Conservation (phyloP, 2,888 invertebrate genomes). For the Pachycephus smyrnensis region DNA sequence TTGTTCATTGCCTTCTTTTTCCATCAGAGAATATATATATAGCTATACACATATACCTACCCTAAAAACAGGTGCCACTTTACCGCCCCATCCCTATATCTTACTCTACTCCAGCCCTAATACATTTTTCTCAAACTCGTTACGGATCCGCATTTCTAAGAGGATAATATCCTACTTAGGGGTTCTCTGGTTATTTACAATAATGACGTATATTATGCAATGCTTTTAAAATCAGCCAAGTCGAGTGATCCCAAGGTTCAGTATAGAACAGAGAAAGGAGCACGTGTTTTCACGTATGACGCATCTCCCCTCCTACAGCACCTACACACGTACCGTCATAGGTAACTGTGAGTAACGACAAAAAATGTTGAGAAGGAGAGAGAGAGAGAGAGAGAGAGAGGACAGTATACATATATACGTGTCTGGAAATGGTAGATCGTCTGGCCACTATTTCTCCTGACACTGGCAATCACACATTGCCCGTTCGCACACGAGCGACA, state of each 20-base stretch:
- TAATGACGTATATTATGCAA: background rate
- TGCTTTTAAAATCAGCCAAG: background rate
- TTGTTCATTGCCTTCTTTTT: background rate
- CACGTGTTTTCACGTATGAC: conserved; percentile 16
- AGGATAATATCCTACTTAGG: background rate
- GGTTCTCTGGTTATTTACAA: background rate
- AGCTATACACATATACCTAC: background rate
- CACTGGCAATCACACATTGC: background rate
- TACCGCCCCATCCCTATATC: background rate
- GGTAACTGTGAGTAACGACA: background rate
- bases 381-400: background rate
- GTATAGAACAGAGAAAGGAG: background rate
- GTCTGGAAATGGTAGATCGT: background rate
- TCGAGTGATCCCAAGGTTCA: background rate
- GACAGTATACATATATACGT: background rate
- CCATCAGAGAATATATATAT: background rate
- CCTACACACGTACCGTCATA: background rate
- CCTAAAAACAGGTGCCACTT: background rate
- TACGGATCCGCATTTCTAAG: background rate
- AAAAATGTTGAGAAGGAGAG: background rate
- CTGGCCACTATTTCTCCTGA: background rate
- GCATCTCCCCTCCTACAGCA: background rate
- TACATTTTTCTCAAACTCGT: background rate
- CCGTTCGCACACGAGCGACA: conserved; percentile 8
- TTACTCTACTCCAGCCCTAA: background rate